Evolutionary conservation across 1,140 invertebrate genomes (phyloP).

Genomic region (Physella acuta): DNA sequence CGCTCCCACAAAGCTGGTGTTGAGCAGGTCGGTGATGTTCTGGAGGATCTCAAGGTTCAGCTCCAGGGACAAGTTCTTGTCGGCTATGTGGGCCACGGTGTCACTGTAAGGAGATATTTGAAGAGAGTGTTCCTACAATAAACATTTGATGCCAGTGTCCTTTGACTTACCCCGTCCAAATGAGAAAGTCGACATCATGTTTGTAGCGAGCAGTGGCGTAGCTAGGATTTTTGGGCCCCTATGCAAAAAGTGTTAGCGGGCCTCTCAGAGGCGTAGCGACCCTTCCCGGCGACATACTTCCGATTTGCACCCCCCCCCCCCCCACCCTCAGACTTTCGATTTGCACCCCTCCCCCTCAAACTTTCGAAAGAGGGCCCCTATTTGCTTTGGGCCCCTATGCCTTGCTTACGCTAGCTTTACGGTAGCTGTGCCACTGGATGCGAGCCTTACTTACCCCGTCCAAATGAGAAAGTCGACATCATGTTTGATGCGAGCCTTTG

Average conservation of each 20-base stretch:
- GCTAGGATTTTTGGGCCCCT: too few relatives aligned
- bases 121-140: background rate
- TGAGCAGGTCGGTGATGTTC: slow-evolving; percentile 40
- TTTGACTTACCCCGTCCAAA: background rate
- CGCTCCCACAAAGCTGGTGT: slow-evolving; percentile 28
- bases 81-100: slow-evolving; percentile 40
- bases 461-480: background rate
- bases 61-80: slow-evolving; percentile 37
- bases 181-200: too few relatives aligned
- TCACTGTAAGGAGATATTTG: slow-evolving; percentile 36
- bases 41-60: slow-evolving; percentile 40
- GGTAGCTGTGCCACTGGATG: too few relatives aligned
- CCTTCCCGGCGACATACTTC: background rate
- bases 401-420: too few relatives aligned
- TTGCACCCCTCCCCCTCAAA: too few relatives aligned
- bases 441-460: background rate
- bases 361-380: too few relatives aligned
- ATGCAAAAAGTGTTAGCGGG: too few relatives aligned
- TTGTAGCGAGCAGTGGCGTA: too few relatives aligned
- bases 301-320: too few relatives aligned
- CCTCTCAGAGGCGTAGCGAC: too few relatives aligned
- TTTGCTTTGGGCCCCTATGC: too few relatives aligned
- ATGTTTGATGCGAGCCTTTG: background rate
- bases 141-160: background rate
- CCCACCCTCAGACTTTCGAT: too few relatives aligned